A percentile compares a stretch with the other conserved stretches of the same genome.
Evolutionary conservation across 2,888 invertebrate species (phyloP).

Genomic region (Sphaerophoria taeniata): DNA sequence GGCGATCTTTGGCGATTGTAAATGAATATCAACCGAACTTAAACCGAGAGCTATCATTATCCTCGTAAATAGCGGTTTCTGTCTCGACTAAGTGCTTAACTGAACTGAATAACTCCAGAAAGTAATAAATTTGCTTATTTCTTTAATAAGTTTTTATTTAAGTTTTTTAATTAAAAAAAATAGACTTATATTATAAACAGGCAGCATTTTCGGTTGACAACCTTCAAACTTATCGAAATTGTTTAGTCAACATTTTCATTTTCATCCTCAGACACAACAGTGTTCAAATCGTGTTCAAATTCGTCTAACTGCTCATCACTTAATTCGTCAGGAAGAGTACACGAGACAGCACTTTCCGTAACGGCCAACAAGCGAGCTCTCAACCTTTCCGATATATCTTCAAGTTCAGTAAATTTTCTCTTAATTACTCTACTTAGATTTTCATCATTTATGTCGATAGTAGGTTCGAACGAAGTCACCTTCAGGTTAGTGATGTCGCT

Average conservation of each 20-base stretch:
- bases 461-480: constrained; percentile 79
- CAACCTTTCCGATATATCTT: constrained; percentile 86
- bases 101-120: too few species aligned
- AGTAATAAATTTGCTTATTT: too few species aligned
- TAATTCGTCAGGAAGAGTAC: constrained; percentile 83
- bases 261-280: constrained; percentile 75
- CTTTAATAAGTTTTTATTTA: too few species aligned
- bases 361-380: constrained; percentile 85
- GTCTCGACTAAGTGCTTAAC: too few species aligned
- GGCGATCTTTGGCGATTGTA: too few species aligned
- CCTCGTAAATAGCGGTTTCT: too few species aligned
- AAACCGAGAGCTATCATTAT: too few species aligned
- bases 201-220: too few species aligned
- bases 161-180: too few species aligned
- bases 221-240: too few species aligned
- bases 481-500: constrained; percentile 80
- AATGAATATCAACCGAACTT: too few species aligned
- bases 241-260: background rate
- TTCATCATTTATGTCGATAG: constrained; percentile 79
- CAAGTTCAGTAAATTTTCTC: constrained; percentile 86
- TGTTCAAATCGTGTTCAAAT: constrained; percentile 85
- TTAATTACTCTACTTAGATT: constrained; percentile 84
- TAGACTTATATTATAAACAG: too few species aligned
- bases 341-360: constrained; percentile 84
- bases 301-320: constrained; percentile 82